A percentile compares a stretch with the other conserved stretches of the same genome.
Evolutionary conservation across 2,888 invertebrate genomes (phyloP).

Genomic region (Dione juno): DNA sequence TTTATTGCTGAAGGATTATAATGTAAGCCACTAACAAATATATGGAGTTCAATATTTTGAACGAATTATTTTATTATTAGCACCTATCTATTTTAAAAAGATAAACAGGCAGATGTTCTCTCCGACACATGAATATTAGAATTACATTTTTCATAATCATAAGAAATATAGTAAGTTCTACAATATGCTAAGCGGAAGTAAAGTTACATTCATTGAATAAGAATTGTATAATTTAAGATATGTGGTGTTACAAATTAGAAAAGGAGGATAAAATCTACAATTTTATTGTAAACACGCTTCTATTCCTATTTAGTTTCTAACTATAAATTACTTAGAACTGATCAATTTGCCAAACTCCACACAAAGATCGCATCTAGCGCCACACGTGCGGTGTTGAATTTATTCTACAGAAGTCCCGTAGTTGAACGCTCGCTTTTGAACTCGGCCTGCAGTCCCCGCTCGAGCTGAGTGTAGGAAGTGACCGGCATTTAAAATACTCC

Average conservation of each 20-base stretch:
- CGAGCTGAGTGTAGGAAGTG: constrained; percentile 48
- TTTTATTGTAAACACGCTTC: background rate
- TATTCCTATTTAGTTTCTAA: background rate
- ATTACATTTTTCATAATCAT: too few relatives aligned
- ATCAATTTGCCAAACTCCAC: constrained; percentile 27
- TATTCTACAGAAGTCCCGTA: constrained; percentile 44
- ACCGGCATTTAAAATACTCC: constrained; percentile 52
- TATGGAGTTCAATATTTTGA: background rate
- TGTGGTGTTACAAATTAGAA: too few relatives aligned
- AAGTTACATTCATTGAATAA: too few relatives aligned
- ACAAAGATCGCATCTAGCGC: constrained; percentile 48
- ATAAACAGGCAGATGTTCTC: too few relatives aligned
- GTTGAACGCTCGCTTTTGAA: constrained; percentile 46
- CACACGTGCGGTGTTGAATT: constrained; percentile 50
- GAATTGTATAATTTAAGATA: too few relatives aligned
- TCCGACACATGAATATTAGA: too few relatives aligned
- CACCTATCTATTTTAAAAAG: too few relatives aligned
- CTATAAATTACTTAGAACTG: constrained; percentile 23
- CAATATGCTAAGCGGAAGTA: too few relatives aligned
- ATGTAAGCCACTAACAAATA: background rate
- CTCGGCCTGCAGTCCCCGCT: constrained; percentile 42
- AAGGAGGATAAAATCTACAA: background rate
- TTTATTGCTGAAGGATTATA: constrained; percentile 4
- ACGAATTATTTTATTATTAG: too few relatives aligned
- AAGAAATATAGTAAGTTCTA: too few relatives aligned